These are phyloP conservation scores for Talpa occidentalis DNA, from an alignment of 2,113 vertebrate genomes.

Conservation along the genomic window DNA sequence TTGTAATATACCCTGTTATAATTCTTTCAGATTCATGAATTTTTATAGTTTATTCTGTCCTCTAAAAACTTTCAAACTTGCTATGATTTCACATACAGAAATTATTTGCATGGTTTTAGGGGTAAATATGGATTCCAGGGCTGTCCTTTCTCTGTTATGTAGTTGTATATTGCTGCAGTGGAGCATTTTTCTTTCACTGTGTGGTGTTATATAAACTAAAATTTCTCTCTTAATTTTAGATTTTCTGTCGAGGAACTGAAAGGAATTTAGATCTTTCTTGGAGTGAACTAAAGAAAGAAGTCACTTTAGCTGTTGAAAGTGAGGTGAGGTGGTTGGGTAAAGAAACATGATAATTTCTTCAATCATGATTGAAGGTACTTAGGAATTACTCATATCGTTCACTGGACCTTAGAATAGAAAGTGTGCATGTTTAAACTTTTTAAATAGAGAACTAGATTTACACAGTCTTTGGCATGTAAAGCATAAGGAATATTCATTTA, in stretches of 20 bases:
- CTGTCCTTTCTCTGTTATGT: not conserved
- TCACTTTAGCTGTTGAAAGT: conserved; percentile 93
- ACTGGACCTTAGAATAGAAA: not conserved
- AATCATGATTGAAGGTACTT: not conserved
- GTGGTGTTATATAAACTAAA: not conserved
- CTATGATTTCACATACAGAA: not conserved
- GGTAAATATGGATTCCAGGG: not conserved
- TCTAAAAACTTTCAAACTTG: not conserved
- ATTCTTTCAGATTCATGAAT: not conserved
- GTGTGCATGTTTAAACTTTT: not conserved
- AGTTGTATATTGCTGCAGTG: not conserved
- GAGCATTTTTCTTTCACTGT: not conserved
- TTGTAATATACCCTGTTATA: not conserved
- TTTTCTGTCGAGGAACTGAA: conserved; percentile 91
- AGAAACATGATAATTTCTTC: not conserved
- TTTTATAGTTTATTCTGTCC: not conserved
- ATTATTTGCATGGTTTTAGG: not conserved
- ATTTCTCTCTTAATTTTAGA: conserved; percentile 85
- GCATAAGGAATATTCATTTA: not conserved
- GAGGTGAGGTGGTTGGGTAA: conserved; percentile 87
- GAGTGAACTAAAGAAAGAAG: conserved; percentile 94
- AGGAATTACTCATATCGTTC: not conserved
- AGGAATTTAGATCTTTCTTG: conserved; percentile 89
- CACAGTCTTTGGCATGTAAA: rapidly evolving
- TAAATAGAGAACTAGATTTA: not conserved